Percentiles rank a stretch among this genome's conserved stretches.
Evolutionary conservation across 2,888 invertebrate species (phyloP).

Genomic region (Monochamus alternatus): DNA sequence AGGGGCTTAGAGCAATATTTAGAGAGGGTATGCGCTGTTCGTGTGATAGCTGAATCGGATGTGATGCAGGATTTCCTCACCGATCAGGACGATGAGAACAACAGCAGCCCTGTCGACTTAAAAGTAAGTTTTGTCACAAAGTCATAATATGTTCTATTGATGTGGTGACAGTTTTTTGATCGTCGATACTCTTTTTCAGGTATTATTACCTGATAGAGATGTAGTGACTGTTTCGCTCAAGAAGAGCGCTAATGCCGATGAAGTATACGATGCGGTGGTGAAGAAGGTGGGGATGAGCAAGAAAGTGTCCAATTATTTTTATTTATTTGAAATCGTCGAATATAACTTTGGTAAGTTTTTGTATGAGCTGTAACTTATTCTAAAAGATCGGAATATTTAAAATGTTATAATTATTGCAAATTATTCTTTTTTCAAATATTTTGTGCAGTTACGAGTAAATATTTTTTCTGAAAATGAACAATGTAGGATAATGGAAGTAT

Average conservation of each 20-base stretch:
- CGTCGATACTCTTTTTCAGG: conserved; percentile 62
- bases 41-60: conserved; percentile 98
- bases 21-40: conserved; percentile 97
- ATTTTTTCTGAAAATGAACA: neutral
- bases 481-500: neutral
- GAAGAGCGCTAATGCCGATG: conserved; percentile 91
- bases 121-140: conserved; percentile 71
- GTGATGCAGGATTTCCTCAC: conserved; percentile 98
- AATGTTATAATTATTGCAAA: no score
- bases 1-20: conserved; percentile 97
- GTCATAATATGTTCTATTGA: neutral
- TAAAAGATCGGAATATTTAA: no score
- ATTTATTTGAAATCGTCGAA: conserved; percentile 97
- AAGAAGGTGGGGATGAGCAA: conserved; percentile 88
- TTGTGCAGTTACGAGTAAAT: neutral
- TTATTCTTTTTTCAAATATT: neutral
- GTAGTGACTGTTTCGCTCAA: conserved; percentile 91
- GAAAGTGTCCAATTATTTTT: conserved; percentile 91
- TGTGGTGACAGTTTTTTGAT: neutral
- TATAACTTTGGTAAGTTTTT: conserved; percentile 90
- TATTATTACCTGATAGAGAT: conserved; percentile 92
- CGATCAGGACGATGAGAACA: conserved; percentile 89
- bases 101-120: conserved; percentile 78
- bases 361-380: neutral
- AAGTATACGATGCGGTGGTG: conserved; percentile 91